These are phyloP conservation scores for Nerophis ophidion DNA, from an alignment of 2,113 vertebrate genomes.

Conservation along the genomic window DNA sequence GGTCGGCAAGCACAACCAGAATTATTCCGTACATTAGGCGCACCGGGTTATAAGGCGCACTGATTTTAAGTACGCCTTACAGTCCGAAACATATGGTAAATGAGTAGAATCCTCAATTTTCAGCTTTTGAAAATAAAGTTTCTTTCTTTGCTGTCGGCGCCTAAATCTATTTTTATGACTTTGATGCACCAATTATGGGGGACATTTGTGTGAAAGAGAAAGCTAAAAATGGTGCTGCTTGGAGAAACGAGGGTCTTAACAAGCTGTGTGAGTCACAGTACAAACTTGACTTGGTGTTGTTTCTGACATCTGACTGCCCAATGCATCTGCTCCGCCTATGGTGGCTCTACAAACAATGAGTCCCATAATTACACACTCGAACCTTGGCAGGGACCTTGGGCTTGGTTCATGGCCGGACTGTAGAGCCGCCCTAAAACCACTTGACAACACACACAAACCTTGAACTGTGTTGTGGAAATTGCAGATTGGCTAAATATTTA, in stretches of 20 bases:
- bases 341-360: constrained; percentile 49
- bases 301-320: constrained; percentile 8
- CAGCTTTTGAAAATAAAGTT: too few species aligned
- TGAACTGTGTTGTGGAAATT: constrained; percentile 5
- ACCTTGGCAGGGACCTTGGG: constrained; percentile 29
- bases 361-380: constrained; percentile 47
- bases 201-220: too few species aligned
- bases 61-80: too few species aligned
- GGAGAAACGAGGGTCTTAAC: not conserved
- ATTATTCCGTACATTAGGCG: too few species aligned
- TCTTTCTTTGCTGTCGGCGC: too few species aligned
- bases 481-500: constrained; percentile 13
- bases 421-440: constrained; percentile 49
- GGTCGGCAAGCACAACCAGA: too few species aligned
- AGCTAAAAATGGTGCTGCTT: not conserved
- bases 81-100: too few species aligned
- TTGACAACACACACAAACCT: constrained; percentile 10
- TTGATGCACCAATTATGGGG: not conserved
- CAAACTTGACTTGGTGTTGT: constrained; percentile 18
- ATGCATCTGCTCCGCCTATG: constrained; percentile 37
- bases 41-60: too few species aligned
- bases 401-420: constrained; percentile 24
- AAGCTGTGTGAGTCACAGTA: not conserved
- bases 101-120: too few species aligned
- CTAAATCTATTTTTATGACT: too few species aligned